These are phyloP conservation scores for Physella acuta DNA, from an alignment of 1,140 invertebrate species.

Conservation along the genomic window DNA sequence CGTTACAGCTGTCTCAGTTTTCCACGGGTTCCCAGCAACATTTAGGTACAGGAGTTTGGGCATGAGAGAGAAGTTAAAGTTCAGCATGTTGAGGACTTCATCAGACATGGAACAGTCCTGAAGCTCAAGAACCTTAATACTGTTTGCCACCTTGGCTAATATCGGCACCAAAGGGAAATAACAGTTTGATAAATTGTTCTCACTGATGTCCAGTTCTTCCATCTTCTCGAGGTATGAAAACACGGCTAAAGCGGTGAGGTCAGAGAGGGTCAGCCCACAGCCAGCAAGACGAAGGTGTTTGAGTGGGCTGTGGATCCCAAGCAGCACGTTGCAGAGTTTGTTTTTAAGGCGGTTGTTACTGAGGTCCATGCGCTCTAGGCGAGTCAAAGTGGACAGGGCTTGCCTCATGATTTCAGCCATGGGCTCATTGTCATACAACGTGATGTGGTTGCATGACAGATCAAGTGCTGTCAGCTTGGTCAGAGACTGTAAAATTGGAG, in stretches of 20 bases:
- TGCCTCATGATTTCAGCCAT: conserved; percentile 31
- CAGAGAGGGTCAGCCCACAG: conserved; percentile 41
- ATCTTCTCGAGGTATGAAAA: conserved; percentile 36
- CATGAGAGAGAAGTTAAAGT: conserved; percentile 21
- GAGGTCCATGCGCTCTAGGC: conserved; percentile 42
- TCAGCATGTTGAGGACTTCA: conserved; percentile 19
- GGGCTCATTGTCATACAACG: conserved; percentile 30
- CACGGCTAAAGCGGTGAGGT: conserved; percentile 37
- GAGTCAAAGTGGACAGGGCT: conserved; percentile 28
- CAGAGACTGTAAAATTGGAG: conserved; percentile 35
- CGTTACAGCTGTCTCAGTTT: conserved; percentile 14
- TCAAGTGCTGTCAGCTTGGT: conserved; percentile 44
- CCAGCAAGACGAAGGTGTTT: conserved; percentile 41
- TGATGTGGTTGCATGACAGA: conserved; percentile 49
- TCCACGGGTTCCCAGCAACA: conserved; percentile 28
- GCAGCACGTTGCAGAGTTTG: conserved; percentile 35
- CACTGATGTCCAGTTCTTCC: conserved; percentile 44
- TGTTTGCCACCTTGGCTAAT: conserved; percentile 15
- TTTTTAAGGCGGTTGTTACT: conserved; percentile 47
- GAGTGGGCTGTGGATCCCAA: conserved; percentile 31
- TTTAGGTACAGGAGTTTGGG: conserved; percentile 31
- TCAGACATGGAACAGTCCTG: conserved; percentile 32
- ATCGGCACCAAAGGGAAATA: conserved; percentile 27
- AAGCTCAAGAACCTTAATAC: conserved; percentile 34
- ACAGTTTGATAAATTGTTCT: conserved; percentile 38